These are phyloP conservation scores for Cataglyphis livida DNA, from an alignment of 2,888 invertebrate genomes.

Conservation along the genomic window DNA sequence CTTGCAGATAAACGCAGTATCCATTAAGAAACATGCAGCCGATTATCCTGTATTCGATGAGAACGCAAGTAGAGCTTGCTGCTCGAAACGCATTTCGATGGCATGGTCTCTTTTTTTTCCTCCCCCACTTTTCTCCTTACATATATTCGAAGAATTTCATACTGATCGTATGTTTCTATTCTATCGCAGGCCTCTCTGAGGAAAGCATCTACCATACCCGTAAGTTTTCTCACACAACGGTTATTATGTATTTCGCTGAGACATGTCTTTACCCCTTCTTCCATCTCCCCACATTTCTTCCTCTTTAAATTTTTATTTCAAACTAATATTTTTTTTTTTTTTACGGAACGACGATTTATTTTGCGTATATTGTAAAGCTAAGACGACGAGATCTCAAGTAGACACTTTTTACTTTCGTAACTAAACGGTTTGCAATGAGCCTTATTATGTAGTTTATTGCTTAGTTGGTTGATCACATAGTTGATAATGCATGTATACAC, in stretches of 20 bases:
- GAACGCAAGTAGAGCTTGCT: slow-evolving; percentile 52
- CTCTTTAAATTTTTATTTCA: slow-evolving; percentile 10
- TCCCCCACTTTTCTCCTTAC: slow-evolving; percentile 58
- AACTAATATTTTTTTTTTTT: not conserved
- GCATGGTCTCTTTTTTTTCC: slow-evolving; percentile 53
- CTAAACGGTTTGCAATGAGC: slow-evolving; percentile 57
- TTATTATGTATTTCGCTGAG: slow-evolving; percentile 52
- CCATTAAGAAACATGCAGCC: not conserved
- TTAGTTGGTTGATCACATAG: slow-evolving; percentile 67
- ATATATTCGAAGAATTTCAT: slow-evolving; percentile 62
- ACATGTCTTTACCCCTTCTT: slow-evolving; percentile 26
- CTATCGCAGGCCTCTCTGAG: slow-evolving; percentile 88
- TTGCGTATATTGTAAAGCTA: slow-evolving; percentile 64
- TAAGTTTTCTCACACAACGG: slow-evolving; percentile 86
- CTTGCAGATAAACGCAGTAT: not conserved
- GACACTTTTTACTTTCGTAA: slow-evolving; percentile 70
- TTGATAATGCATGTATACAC: slow-evolving; percentile 70
- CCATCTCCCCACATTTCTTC: not conserved
- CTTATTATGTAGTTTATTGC: slow-evolving; percentile 68
- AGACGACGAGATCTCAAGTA: slow-evolving; percentile 69
- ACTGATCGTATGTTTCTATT: slow-evolving; percentile 71
- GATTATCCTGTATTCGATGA: slow-evolving; percentile 30
- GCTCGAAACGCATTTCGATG: slow-evolving; percentile 63
- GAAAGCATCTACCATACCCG: slow-evolving; percentile 89
- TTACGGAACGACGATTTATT: slow-evolving; percentile 38